Evolutionary conservation across 2,797 vertebrate species (phyloP), one percentile per base, ranked within the genome.

Genomic region (Megalops cyprinoides): DNA sequence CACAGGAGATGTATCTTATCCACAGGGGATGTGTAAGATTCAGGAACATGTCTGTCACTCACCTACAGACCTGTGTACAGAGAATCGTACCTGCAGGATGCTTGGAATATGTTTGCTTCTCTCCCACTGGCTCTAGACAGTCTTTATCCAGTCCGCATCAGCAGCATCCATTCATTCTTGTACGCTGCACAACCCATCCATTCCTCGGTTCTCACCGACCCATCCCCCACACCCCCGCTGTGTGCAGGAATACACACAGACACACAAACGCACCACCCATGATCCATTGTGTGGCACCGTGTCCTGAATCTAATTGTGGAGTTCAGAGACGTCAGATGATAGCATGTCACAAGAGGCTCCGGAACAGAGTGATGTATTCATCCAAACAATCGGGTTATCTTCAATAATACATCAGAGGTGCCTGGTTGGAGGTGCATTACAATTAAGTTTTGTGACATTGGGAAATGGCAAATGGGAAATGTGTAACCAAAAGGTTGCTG

Each of bases 261-360:
- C n/a, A n/a, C n/a, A n/a, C n/a, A n/a, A n/a, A n/a, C n/a, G n/a
- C n/a, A n/a, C n/a, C n/a, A n/a, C n/a, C n/a, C n/a, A n/a, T n/a
- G n/a, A n/a, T n/a, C n/a, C n/a, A n/a, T n/a, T 42, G 77, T 58
- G 48, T 20, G 34, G 82, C 74, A 51, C 79, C 49, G 73, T 56
- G 60, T 51, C 83, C 65, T 81, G 77, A 85, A 85, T n/a, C n/a
- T n/a, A n/a, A n/a, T n/a, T n/a, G 67, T 23, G 25, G 37, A 84
- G 69, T 84, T 86, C 69, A 79, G 55, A 81, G 69, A 77, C 25
- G 39, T 23, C 76, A 79, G 74, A 81, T 83, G 79, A 85, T 78
- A 77, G 62, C 80, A 60, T 51, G 42, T 82, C 79, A 74, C 77
- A 76, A 79, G 60, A 79, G 34, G 48, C 80, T 74, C 69, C 56